Evolutionary conservation across 1,140 invertebrate genomes (phyloP).

Genomic region (Papilio glaucus): DNA sequence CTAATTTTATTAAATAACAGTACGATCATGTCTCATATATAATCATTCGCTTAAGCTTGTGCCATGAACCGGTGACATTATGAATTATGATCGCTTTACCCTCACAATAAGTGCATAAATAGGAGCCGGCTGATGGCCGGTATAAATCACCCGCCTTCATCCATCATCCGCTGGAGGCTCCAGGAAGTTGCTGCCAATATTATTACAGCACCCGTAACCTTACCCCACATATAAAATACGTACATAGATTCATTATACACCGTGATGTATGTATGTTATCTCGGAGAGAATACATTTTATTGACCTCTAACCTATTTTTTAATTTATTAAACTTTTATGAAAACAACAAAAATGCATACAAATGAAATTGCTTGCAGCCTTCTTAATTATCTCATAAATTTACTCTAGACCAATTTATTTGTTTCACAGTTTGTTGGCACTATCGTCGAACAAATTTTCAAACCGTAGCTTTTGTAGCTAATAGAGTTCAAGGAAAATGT

Average conservation of each 20-base stretch:
- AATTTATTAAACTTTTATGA: too few relatives aligned
- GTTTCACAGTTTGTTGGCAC: too few relatives aligned
- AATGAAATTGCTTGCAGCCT: too few relatives aligned
- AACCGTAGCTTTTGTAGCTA: too few relatives aligned
- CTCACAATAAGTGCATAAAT: slow-evolving; percentile 81
- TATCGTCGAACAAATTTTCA: too few relatives aligned
- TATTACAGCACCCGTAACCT: slow-evolving; percentile 17
- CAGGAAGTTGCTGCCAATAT: slow-evolving; percentile 48
- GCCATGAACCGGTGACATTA: slow-evolving; percentile 49
- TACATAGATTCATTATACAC: not conserved
- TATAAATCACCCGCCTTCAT: slow-evolving; percentile 73
- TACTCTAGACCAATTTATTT: too few relatives aligned
- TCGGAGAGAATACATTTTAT: too few relatives aligned
- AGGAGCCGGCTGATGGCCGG: slow-evolving; percentile 69
- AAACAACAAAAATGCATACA: too few relatives aligned
- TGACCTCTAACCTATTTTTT: too few relatives aligned
- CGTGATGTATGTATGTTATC: not conserved
- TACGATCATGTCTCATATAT: not conserved
- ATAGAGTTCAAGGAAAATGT: too few relatives aligned
- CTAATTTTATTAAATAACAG: too few relatives aligned
- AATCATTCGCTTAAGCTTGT: slow-evolving; percentile 39
- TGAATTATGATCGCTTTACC: slow-evolving; percentile 79
- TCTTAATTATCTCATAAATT: too few relatives aligned
- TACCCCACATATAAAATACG: not conserved
- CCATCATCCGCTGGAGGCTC: slow-evolving; percentile 59